Base-by-base conservation (phyloP, 2,797 vertebrate species). In the Crax fasciolata region DNA sequence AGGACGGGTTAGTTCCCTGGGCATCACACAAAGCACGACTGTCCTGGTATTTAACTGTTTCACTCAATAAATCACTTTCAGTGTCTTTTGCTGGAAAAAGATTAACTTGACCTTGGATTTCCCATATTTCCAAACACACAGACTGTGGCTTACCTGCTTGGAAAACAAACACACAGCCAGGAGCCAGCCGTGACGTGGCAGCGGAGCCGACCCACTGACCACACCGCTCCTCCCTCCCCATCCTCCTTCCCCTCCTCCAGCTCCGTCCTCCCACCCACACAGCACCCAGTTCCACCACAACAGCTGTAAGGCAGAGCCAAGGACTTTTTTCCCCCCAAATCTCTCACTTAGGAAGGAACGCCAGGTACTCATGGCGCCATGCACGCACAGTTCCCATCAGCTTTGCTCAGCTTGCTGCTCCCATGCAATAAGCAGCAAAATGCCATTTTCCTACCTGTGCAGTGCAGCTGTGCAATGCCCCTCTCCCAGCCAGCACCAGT, bases 1-100 rank as follows among this genome's bases (percentile, higher is more conserved):
- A 95, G 76, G 46, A 30, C 20, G 30, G 4, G 77, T 97, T 94
- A 97, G 77, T 80, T 93, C 49, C n/a, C 49, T 59, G 90, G 63
- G 81, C 48, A 44, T 71, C 65, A 80, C 25, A 73, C 79, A 78
- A 82, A 87, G 58, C 52, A 87, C 35, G 75, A 61, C 38, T 79
- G 25, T 61, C 58, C 48, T 68, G 25, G 10, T 87, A 86, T 70
- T 83, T 57, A 84, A 84, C 59, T 48, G 63, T 43, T 84, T 74
- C 71, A 67, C 63, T 89, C 10, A 2, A 85, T 32, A 84, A 82
- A 89, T 85, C 19, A 72, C 44, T 89, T 81, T 71, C 55, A 61
- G 71, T 28, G 59, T 43, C 20, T 55, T 72, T 30, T 1, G 2
- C 7, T 63, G 68, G 61, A 81, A 92, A 89, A 89, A 78, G 30